Evolutionary conservation across 92 coral and sea anemone species (phyloP), one percentile per base, ranked within the genome.

Genomic region (Zoanthus sansibaricus): DNA sequence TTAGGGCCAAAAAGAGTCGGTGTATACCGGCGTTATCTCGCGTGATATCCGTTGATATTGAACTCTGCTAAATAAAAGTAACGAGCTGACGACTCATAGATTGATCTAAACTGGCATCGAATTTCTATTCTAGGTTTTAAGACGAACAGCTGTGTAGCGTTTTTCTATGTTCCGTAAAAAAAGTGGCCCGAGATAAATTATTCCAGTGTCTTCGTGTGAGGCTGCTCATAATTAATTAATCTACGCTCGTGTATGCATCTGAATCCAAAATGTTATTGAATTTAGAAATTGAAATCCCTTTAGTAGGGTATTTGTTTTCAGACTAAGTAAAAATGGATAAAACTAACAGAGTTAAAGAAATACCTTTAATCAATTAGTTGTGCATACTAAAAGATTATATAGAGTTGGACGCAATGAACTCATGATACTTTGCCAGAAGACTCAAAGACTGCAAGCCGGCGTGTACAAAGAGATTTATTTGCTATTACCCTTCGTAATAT

Each of bases 401-500:
- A 56, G 62, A 2, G 42, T 79, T 79, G 72, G n/a, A 31, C 3
- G 25, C 25, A 25, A 42, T 47, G 70, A 8, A 17, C 12, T 18
- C 42, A 12, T 9, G 85, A 80, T 80, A 80, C 75, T 58, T 42
- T 54, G 58, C 12, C 85, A 80, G 58, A 66, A 45, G 1, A 52
- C 42, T 37, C 3, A 37, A 64, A 47, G 59, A 44, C 59, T 6
- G 46, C 44, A 64, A 61, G 91, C 87, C 94, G 91, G 94, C 91
- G 88, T 88, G 84, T 88, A 88, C 94, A 91, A 91, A 91, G 91
- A 31, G 64, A 71, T 72, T 87, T 82, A 83, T 83, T 76, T 83
- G 86, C 70, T 82, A 90, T 55, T 77, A 72, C 78, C 74, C 71
- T 71, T 72, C 76, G 77, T 78, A 91, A 87, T 91, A 74, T 88